Evolutionary conservation across 2,888 invertebrate genomes (phyloP), one percentile per base, ranked within the genome.

Genomic region (Sinopyrophorus schimmeli): DNA sequence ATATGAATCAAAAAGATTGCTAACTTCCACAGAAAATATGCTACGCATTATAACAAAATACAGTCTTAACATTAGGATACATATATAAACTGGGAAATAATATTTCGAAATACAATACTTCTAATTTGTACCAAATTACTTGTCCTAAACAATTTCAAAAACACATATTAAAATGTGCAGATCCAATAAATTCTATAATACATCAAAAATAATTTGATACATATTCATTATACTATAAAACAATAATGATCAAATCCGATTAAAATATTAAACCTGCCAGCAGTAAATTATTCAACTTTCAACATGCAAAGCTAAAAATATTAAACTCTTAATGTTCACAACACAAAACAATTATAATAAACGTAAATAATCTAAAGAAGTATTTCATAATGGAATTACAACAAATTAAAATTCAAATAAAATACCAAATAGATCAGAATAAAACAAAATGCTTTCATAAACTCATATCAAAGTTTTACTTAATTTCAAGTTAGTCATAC

Each of bases 191-290:
- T 20, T 16, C 23, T 46, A 28, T 9, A 17, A 37, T 37, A 21
- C 37, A 23, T 37, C 17, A 43, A 55, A 53, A 60, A 50, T 49
- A 47, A 49, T 54, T 50, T 47, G 41, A 28, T 38, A 37, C 18
- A 30, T 24, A 3, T n/a, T n/a, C n/a, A 24, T 10, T 35, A 34
- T 20, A 35, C 28, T 16, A 34, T 42, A 55, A 54, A 53, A 59
- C 56, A 55, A 53, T 55, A 42, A 40, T 27, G 49, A 58, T 54
- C 56, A 51, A 57, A 58, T 56, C 49, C 42, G 54, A 47, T 50
- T 56, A 54, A 55, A 54, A 59, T 53, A 61, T 60, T 39, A 58
- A 60, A 59, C 59, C 64, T 63, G 64, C 64, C 64, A 62, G 64
- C 64, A 64, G 63, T 63, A 58, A 62, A 52, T 47, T 47, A 47